Evolutionary conservation across 2,888 invertebrate genomes (phyloP).

Genomic region (Syrphus vitripennis): DNA sequence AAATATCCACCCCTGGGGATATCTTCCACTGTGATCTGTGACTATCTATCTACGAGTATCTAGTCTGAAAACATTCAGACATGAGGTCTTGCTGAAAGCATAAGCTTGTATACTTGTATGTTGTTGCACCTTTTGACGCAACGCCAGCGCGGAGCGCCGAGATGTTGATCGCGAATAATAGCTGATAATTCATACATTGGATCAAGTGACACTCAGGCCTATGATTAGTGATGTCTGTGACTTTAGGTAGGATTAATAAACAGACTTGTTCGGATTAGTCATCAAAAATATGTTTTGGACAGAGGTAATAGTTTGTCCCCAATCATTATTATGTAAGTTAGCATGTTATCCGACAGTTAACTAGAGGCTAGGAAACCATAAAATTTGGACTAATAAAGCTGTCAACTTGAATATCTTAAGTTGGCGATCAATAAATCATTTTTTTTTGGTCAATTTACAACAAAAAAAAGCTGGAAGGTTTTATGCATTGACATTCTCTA

Average conservation of each 20-base stretch:
- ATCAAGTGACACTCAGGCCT: constrained; percentile 37
- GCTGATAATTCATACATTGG: constrained; percentile 30
- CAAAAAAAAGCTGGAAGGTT: neutral
- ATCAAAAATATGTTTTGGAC: neutral
- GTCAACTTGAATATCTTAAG: constrained; percentile 30
- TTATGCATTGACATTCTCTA: neutral
- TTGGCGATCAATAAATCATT: constrained; percentile 20
- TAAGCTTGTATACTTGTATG: constrained; percentile 14
- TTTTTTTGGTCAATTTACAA: neutral
- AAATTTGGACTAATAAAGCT: constrained; percentile 54
- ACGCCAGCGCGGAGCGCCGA: neutral
- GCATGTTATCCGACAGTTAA: constrained; percentile 30
- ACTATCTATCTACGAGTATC: neutral
- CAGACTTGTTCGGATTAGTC: constrained; percentile 33
- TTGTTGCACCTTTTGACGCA: constrained; percentile 32
- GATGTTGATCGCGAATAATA: constrained; percentile 33
- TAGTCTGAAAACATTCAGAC: constrained; percentile 7
- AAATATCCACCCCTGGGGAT: constrained; percentile 52
- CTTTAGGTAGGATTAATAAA: constrained; percentile 16
- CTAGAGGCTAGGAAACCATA: constrained; percentile 35
- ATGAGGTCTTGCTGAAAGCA: constrained; percentile 12
- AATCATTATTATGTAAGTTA: constrained; percentile 33
- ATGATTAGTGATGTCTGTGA: constrained; percentile 23
- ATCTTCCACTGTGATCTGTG: constrained; percentile 27
- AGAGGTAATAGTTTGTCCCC: neutral